Evolutionary conservation across 2,113 vertebrate genomes (phyloP).

Genomic region (Phylloscopus trochilus): DNA sequence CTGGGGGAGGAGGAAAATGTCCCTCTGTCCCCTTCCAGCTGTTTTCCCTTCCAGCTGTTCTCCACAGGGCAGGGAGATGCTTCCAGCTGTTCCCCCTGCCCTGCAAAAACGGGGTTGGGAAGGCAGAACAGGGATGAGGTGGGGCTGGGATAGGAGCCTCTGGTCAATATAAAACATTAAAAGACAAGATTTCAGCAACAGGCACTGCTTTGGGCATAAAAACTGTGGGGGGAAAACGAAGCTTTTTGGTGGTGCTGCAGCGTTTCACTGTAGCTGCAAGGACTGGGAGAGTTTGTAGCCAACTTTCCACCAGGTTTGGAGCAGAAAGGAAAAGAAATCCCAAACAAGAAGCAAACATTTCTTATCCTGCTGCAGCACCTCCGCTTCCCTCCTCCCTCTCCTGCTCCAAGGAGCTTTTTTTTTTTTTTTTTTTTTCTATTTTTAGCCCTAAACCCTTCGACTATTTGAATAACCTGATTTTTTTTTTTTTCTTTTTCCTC

Average conservation of each 20-base stretch:
- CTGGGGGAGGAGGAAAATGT: not conserved
- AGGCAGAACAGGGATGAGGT: not conserved
- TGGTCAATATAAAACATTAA: fast-evolving
- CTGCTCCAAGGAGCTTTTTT: not conserved
- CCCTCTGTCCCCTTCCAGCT: not conserved
- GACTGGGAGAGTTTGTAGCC: not conserved
- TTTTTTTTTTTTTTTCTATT: not conserved
- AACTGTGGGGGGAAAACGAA: fast-evolving
- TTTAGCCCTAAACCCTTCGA: not conserved
- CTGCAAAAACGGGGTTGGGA: not conserved
- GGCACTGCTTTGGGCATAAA: not conserved
- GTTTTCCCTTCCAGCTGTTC: not conserved
- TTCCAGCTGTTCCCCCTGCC: not conserved
- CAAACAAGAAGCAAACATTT: not conserved
- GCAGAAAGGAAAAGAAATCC: not conserved
- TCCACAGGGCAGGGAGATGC: not conserved
- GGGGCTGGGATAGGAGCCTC: not conserved
- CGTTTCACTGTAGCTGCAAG: fast-evolving
- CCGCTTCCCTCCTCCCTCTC: not conserved
- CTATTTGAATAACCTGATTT: not conserved
- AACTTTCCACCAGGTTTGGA: not conserved
- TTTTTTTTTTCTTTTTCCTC: not conserved
- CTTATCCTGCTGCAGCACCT: not conserved
- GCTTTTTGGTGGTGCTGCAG: not conserved
- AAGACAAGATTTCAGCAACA: fast-evolving